Percentiles rank a stretch among this genome's conserved stretches.
Conservation (phyloP, 1,140 invertebrate genomes). For the Lysiphlebus fabarum region DNA sequence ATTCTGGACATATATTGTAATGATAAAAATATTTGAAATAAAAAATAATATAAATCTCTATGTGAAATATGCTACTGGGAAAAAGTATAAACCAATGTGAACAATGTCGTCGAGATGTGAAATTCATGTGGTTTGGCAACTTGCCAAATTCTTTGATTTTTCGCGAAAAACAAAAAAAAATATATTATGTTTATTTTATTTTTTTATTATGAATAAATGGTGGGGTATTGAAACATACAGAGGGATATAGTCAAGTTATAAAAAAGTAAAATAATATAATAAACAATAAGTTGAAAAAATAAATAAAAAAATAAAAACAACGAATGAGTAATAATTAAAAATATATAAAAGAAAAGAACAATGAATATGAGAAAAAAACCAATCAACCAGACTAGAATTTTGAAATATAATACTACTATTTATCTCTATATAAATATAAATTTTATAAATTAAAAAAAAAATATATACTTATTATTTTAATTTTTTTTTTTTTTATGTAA, state of each 20-base stretch:
- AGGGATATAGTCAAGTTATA: no score
- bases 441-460: no score
- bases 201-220: no score
- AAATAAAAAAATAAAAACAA: background rate
- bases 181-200: no score
- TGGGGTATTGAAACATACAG: no score
- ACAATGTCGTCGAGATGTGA: slow-evolving; percentile 5
- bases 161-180: no score
- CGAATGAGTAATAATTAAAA: background rate
- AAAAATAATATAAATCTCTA: background rate
- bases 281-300: no score
- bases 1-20: no score
- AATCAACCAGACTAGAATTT: background rate
- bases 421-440: background rate
- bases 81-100: background rate
- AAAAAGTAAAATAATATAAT: no score
- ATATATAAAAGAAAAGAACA: background rate
- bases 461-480: no score
- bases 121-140: background rate
- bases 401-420: slow-evolving; percentile 3
- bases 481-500: no score
- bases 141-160: slow-evolving; percentile 1
- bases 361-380: background rate
- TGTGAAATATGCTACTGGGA: no score
- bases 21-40: background rate